phyloP scores from a whole-genome alignment of 2,797 vertebrate genomes.

The Myotis pilosus region DNA sequence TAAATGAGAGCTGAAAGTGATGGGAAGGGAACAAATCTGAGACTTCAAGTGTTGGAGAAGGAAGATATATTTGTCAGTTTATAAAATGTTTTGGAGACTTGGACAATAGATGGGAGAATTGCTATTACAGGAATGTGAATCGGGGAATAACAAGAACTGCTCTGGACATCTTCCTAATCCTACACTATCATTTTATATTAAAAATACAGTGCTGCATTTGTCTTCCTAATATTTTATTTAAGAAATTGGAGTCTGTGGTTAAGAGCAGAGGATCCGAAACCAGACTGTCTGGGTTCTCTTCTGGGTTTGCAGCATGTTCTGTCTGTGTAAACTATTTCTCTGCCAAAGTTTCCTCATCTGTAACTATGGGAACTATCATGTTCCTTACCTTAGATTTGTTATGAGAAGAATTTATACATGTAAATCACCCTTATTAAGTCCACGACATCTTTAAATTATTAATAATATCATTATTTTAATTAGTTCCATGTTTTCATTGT shows the following conservation, averaged over 20 bases:
- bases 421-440: background rate
- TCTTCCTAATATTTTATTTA: conserved; percentile 37
- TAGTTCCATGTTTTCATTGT: background rate
- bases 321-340: background rate
- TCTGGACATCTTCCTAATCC: background rate
- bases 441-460: background rate
- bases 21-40: background rate
- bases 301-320: background rate
- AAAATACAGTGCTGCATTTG: background rate
- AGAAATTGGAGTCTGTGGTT: background rate
- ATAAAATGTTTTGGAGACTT: background rate
- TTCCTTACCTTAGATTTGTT: background rate
- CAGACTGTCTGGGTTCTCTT: background rate
- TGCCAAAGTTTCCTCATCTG: background rate
- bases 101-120: background rate
- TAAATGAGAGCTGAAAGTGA: background rate
- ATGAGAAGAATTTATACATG: background rate
- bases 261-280: background rate
- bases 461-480: background rate
- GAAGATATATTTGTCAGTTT: background rate
- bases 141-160: background rate
- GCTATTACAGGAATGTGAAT: background rate
- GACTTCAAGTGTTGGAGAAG: background rate
- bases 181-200: background rate
- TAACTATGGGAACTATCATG: background rate